Evolutionary conservation across 2,797 vertebrate genomes (phyloP).

Genomic region (Anguilla obscura): DNA sequence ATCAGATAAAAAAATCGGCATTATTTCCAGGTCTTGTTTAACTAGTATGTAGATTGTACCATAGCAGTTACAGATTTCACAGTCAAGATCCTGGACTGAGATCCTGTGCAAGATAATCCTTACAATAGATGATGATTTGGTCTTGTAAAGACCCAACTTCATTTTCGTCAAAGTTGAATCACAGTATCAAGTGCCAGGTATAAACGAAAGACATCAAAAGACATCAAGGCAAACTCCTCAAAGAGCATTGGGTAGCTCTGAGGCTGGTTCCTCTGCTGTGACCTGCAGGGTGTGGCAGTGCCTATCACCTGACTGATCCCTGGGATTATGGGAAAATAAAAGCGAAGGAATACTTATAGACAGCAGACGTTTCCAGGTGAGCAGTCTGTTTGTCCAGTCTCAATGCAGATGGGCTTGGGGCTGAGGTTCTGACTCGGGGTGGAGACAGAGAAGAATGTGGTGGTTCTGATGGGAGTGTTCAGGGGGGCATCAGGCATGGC

Average conservation of each 20-base stretch:
- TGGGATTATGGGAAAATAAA: not conserved
- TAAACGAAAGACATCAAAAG: not conserved
- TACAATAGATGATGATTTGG: not conserved
- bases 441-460: constrained; percentile 36
- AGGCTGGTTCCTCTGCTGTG: not conserved
- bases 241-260: not conserved
- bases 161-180: not conserved
- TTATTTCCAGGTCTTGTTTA: not conserved
- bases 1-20: not conserved
- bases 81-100: not conserved
- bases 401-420: not conserved
- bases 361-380: constrained; percentile 11
- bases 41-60: not conserved
- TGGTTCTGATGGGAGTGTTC: constrained; percentile 49
- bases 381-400: not conserved
- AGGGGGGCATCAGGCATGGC: constrained; percentile 53
- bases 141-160: not conserved
- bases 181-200: not conserved
- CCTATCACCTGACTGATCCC: not conserved
- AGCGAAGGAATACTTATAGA: not conserved
- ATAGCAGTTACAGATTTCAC: not conserved
- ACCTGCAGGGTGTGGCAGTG: not conserved
- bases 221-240: constrained; percentile 5
- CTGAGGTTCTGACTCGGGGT: not conserved
- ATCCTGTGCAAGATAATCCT: not conserved